Percentiles rank a stretch among this genome's conserved stretches.
Evolutionary conservation across 1,140 invertebrate species (phyloP).

Genomic region (Neuroterus valhalla): DNA sequence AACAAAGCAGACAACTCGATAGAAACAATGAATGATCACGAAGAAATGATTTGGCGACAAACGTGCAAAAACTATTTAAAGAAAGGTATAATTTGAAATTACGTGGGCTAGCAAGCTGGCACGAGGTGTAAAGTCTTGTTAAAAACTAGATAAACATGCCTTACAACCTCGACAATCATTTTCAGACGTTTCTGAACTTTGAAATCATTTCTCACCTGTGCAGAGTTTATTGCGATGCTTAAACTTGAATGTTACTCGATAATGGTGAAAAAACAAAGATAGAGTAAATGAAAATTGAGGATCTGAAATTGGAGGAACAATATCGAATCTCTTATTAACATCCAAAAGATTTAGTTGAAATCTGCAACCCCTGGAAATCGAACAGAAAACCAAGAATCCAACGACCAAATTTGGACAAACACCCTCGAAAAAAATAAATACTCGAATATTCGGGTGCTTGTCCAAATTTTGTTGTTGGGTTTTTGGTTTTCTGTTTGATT

Average conservation of each 20-base stretch:
- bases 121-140: slow-evolving; percentile 17
- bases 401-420: too few relatives aligned
- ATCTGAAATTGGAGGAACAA: too few relatives aligned
- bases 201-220: background rate
- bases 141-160: slow-evolving; percentile 19
- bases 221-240: background rate
- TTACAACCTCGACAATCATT: background rate
- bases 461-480: too few relatives aligned
- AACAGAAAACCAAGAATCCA: too few relatives aligned
- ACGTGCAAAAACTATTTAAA: background rate
- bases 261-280: background rate
- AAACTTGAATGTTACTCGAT: too few relatives aligned
- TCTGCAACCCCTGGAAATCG: too few relatives aligned
- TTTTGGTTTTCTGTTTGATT: too few relatives aligned
- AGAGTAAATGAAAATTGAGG: background rate
- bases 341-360: too few relatives aligned
- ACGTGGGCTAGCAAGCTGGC: slow-evolving; percentile 26
- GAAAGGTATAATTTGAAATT: background rate
- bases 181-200: background rate
- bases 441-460: too few relatives aligned
- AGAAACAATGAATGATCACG: too few relatives aligned
- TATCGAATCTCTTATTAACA: too few relatives aligned
- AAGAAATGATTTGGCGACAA: background rate
- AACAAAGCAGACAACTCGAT: background rate
- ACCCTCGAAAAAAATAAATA: background rate